Conservation (phyloP, 2,888 invertebrate genomes). For the Agriotes lineatus region DNA sequence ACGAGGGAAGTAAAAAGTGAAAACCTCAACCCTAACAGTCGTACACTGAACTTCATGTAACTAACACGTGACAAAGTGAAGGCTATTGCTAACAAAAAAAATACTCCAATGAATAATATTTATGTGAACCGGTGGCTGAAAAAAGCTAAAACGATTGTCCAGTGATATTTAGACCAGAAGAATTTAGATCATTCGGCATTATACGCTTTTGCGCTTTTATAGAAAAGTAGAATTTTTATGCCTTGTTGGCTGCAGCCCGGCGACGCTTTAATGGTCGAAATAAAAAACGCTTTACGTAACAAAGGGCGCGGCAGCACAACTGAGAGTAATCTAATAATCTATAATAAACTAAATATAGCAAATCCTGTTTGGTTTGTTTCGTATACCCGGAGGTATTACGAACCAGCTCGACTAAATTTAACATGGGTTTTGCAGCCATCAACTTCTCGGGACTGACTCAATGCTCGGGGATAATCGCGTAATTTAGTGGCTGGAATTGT, state of each 20-base stretch:
- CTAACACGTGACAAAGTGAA: too few species aligned
- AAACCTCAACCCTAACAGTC: too few species aligned
- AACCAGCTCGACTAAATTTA: slow-evolving; percentile 24
- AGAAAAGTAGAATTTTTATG: too few species aligned
- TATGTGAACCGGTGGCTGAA: too few species aligned
- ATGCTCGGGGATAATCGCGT: slow-evolving; percentile 18
- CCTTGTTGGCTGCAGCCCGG: not conserved
- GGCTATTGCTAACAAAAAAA: too few species aligned
- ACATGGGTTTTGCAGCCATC: slow-evolving; percentile 25
- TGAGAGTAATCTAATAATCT: slow-evolving; percentile 21
- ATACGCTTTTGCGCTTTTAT: too few species aligned
- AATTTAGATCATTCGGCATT: too few species aligned
- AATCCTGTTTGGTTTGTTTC: slow-evolving; percentile 22
- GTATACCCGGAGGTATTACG: slow-evolving; percentile 21
- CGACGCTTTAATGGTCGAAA: not conserved
- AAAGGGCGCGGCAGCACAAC: slow-evolving; percentile 5
- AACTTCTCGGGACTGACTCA: slow-evolving; percentile 19
- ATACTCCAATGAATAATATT: too few species aligned
- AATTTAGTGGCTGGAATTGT: slow-evolving; percentile 16
- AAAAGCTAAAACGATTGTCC: too few species aligned
- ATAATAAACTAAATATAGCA: slow-evolving; percentile 27
- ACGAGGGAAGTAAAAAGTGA: too few species aligned
- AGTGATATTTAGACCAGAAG: too few species aligned
- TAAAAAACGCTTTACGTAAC: not conserved
- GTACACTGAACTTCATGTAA: too few species aligned